Evolutionary conservation across 2,888 invertebrate genomes (phyloP).

Genomic region (Acrobasis suavella): DNA sequence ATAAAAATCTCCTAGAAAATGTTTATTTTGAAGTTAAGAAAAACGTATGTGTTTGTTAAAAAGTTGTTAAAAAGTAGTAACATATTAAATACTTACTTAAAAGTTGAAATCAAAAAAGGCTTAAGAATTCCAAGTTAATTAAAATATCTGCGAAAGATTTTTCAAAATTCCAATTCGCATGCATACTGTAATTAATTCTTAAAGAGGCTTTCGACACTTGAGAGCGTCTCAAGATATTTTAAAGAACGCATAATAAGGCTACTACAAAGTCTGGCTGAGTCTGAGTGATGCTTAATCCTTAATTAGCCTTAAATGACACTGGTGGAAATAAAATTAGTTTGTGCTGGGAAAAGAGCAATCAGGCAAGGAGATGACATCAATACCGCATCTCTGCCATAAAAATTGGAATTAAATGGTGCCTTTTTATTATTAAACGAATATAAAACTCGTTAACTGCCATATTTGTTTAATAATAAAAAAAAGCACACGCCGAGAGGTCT

Average conservation of each 20-base stretch:
- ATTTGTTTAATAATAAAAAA: no score
- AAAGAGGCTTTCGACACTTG: not conserved
- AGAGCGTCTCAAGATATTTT: not conserved
- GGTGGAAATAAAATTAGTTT: not conserved
- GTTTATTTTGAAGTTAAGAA: no score
- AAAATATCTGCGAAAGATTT: not conserved
- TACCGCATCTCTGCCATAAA: no score
- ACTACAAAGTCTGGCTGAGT: not conserved
- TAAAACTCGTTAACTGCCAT: no score
- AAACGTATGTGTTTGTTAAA: no score
- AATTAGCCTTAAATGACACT: not conserved
- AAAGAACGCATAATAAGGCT: constrained; percentile 1
- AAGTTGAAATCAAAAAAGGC: no score
- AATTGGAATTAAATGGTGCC: no score
- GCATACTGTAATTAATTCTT: constrained; percentile 3
- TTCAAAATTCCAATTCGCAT: not conserved
- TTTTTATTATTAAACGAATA: no score
- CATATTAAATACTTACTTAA: no score
- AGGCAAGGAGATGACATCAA: not conserved
- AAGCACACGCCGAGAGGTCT: no score
- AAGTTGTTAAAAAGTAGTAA: no score
- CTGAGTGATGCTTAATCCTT: not conserved
- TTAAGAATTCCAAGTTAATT: not conserved
- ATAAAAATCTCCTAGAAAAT: no score
- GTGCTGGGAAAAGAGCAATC: not conserved